These are phyloP conservation scores for Chiroxiphia lanceolata DNA, from an alignment of 2,797 vertebrate species.

Conservation along the genomic window DNA sequence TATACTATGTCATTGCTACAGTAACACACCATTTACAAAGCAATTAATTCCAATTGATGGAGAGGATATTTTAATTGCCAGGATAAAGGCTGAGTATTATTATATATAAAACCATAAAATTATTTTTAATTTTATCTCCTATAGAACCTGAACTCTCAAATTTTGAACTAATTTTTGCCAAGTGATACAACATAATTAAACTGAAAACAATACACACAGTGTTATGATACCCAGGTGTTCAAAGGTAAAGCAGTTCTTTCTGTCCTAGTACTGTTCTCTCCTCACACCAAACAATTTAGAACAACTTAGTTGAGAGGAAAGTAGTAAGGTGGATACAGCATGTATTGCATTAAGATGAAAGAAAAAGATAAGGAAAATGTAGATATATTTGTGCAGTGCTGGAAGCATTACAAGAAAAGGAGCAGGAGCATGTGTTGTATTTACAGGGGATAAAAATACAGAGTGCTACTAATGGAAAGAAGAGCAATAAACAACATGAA, in stretches of 20 bases:
- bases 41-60: neutral
- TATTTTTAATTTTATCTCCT: neutral
- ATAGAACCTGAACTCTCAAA: neutral
- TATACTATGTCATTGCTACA: neutral
- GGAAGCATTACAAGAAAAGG: neutral
- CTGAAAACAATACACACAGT: neutral
- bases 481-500: neutral
- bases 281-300: neutral
- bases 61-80: neutral
- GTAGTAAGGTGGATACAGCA: neutral
- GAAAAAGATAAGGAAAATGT: neutral
- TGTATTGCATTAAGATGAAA: neutral
- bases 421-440: neutral
- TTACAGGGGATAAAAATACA: neutral
- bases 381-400: neutral
- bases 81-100: neutral
- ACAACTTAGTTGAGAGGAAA: neutral
- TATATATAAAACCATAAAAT: too few relatives aligned
- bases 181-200: neutral
- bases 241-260: neutral
- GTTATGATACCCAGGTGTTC: neutral
- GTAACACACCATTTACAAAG: neutral
- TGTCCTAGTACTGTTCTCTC: neutral
- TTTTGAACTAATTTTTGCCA: neutral
- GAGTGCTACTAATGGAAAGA: neutral